Conservation (phyloP, 2,113 vertebrate genomes). For the Rhineura floridana region DNA sequence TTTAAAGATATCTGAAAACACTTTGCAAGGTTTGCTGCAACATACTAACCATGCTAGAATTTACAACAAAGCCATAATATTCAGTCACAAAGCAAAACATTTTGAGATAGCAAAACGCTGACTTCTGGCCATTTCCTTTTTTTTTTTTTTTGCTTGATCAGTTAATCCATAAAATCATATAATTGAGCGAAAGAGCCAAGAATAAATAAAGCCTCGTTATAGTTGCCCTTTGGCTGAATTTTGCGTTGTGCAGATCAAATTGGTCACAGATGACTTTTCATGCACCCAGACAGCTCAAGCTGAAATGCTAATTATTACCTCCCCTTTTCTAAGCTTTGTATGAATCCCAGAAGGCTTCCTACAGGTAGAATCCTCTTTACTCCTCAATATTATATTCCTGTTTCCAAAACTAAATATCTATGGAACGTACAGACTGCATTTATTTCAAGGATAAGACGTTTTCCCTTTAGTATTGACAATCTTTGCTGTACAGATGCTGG, state of each 20-base stretch:
- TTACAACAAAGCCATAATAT: not conserved
- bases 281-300: not conserved
- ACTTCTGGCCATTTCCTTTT: not conserved
- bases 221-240: not conserved
- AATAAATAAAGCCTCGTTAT: not conserved
- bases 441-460: too few species aligned
- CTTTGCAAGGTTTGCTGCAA: not conserved
- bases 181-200: not conserved
- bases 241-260: not conserved
- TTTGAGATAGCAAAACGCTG: not conserved
- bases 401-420: not conserved
- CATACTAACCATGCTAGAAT: not conserved
- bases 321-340: not conserved
- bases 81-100: not conserved
- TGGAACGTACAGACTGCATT: not conserved
- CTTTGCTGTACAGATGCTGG: not conserved
- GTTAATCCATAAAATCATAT: conserved; percentile 1
- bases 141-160: not conserved
- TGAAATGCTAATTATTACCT: not conserved
- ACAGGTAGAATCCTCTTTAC: not conserved
- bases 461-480: not conserved
- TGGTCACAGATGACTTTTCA: not conserved
- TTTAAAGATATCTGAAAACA: not conserved
- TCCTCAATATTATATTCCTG: not conserved
- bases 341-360: not conserved